phyloP scores from a whole-genome alignment of 2,888 invertebrate genomes.

The Melolontha melolontha region DNA sequence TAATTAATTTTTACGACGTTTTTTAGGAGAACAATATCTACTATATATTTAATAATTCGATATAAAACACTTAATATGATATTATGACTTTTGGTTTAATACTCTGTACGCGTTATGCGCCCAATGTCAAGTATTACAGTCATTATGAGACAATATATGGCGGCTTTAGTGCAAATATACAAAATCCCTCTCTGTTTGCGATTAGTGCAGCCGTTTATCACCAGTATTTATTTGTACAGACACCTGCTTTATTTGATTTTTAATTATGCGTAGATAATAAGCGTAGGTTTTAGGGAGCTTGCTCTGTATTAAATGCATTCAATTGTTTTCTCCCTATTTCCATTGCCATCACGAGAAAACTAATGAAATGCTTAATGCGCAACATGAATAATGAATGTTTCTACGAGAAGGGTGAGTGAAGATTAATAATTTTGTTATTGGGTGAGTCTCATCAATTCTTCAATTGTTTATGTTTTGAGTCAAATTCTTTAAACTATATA shows the following conservation, averaged over 20 bases:
- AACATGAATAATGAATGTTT: conserved; percentile 35
- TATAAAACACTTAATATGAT: no score
- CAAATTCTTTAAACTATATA: no score
- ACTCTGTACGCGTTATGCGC: no score
- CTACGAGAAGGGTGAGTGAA: conserved; percentile 12
- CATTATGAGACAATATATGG: no score
- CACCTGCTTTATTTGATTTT: conserved; percentile 56
- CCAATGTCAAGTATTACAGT: no score
- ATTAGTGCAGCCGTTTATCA: background rate
- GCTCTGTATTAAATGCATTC: conserved; percentile 29
- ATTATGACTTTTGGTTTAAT: no score
- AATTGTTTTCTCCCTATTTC: conserved; percentile 19
- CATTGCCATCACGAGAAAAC: conserved; percentile 21
- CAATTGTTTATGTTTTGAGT: background rate
- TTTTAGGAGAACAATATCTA: no score
- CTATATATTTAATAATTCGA: no score
- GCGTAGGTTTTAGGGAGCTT: conserved; percentile 34
- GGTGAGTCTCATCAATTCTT: background rate
- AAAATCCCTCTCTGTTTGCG: background rate
- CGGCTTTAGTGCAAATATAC: conserved; percentile 14
- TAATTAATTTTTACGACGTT: no score
- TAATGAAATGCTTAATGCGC: conserved; percentile 45
- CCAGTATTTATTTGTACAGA: conserved; percentile 50
- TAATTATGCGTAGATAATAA: conserved; percentile 52
- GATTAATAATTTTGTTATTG: conserved; percentile 29